A percentile compares a stretch with the other conserved stretches of the same genome.
These are phyloP conservation scores for Lithodes maja DNA, from an alignment of 2,888 invertebrate species.

Conservation along the genomic window DNA sequence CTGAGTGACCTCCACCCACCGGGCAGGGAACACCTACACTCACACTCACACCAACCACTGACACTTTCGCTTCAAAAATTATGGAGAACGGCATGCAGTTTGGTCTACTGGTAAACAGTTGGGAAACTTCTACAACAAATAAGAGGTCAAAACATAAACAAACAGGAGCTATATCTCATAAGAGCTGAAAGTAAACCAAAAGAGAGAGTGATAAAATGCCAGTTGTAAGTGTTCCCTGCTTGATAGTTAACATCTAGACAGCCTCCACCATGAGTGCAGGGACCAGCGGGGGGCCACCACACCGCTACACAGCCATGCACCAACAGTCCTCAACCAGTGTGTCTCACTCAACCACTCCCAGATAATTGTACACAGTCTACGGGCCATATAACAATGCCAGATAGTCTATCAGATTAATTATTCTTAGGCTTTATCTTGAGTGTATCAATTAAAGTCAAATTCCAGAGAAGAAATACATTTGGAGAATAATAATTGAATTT, in stretches of 20 bases:
- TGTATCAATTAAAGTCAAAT: too few relatives aligned
- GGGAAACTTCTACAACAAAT: conserved; percentile 7
- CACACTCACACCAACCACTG: conserved; percentile 29
- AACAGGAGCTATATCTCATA: not conserved
- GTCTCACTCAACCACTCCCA: conserved; percentile 18
- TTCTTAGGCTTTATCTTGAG: too few relatives aligned
- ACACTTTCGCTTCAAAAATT: conserved; percentile 1
- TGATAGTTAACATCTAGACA: conserved; percentile 63
- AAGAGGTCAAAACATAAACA: not conserved
- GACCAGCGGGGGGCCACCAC: conserved; percentile 54
- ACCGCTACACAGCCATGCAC: conserved; percentile 69
- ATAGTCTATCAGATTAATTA: too few relatives aligned
- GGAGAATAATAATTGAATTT: too few relatives aligned
- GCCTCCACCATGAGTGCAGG: conserved; percentile 65
- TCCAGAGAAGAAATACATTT: too few relatives aligned
- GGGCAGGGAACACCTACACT: conserved; percentile 51
- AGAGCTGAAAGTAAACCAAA: not conserved
- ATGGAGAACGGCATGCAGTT: conserved; percentile 4
- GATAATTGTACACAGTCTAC: too few relatives aligned
- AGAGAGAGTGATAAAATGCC: not conserved
- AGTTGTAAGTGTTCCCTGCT: conserved; percentile 51
- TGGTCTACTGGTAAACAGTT: not conserved
- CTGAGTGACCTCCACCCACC: conserved; percentile 44
- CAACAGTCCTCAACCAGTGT: conserved; percentile 65
- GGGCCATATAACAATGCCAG: too few relatives aligned